Percentiles rank a stretch among this genome's conserved stretches.
Evolutionary conservation across 2,888 invertebrate species (phyloP).

Genomic region (Coleophora deauratella): DNA sequence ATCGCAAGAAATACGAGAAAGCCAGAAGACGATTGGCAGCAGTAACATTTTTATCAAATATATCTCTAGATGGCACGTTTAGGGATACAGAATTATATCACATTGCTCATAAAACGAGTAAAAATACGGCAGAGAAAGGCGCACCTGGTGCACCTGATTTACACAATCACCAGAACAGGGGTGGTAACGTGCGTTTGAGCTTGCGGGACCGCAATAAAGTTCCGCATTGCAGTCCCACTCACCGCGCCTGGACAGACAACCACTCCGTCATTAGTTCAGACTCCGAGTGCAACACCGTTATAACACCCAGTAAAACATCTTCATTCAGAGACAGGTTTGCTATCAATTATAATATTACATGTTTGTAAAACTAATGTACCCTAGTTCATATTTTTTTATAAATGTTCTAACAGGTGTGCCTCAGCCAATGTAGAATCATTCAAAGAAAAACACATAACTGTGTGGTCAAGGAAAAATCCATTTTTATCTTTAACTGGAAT

Average conservation of each 20-base stretch:
- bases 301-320: conserved; percentile 76
- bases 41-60: conserved; percentile 94
- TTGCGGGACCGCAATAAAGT: conserved; percentile 46
- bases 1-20: conserved; percentile 72
- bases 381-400: no score
- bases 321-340: conserved; percentile 76
- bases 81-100: conserved; percentile 75
- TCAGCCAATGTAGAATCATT: conserved; percentile 51
- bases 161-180: conserved; percentile 34
- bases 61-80: conserved; percentile 93
- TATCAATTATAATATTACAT: no score
- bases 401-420: conserved; percentile 38
- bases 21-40: conserved; percentile 92
- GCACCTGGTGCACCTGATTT: conserved; percentile 18
- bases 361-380: no score
- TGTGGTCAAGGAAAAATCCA: conserved; percentile 52
- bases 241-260: conserved; percentile 52
- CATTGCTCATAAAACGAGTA: conserved; percentile 34
- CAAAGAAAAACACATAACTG: conserved; percentile 50
- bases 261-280: conserved; percentile 80
- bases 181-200: conserved; percentile 35
- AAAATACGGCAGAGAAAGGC: conserved; percentile 32
- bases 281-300: conserved; percentile 79
- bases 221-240: conserved; percentile 49
- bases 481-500: conserved; percentile 64